phyloP scores from a whole-genome alignment of 2,113 vertebrate genomes.

The Prolemur simus region DNA sequence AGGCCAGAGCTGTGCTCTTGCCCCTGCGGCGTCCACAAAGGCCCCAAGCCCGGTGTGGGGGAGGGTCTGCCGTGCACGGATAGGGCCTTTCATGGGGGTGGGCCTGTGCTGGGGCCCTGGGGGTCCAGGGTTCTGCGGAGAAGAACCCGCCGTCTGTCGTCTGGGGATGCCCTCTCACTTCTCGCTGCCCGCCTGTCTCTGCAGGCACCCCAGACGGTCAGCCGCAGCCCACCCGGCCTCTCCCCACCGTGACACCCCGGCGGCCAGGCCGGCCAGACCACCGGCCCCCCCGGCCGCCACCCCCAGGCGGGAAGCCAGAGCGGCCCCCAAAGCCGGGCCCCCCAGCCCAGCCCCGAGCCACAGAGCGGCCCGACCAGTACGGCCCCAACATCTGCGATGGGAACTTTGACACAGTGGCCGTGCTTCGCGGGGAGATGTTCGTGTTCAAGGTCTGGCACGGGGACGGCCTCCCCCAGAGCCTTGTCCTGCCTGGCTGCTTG shows the following conservation, averaged over 20 bases:
- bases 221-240: conserved; percentile 89
- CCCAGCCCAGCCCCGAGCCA: conserved; percentile 83
- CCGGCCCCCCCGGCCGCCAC: conserved; percentile 79
- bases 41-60: background rate
- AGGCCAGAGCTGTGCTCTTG: background rate
- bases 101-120: background rate
- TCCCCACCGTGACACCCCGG: conserved; percentile 88
- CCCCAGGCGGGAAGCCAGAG: conserved; percentile 85
- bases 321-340: conserved; percentile 86
- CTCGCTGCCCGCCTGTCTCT: background rate
- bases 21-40: background rate
- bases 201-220: conserved; percentile 83
- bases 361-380: conserved; percentile 87
- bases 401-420: conserved; percentile 93
- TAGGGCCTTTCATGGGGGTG: background rate
- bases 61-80: background rate
- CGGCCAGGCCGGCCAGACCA: conserved; percentile 88
- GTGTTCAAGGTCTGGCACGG: conserved; percentile 93
- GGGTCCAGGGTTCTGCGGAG: background rate
- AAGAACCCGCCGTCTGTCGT: background rate
- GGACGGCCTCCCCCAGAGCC: background rate
- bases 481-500: background rate
- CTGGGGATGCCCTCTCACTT: background rate
- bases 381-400: conserved; percentile 97
- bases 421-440: conserved; percentile 98